These are phyloP conservation scores for Helicolenus hilgendorfi DNA, from an alignment of 2,797 vertebrate genomes.

Conservation along the genomic window DNA sequence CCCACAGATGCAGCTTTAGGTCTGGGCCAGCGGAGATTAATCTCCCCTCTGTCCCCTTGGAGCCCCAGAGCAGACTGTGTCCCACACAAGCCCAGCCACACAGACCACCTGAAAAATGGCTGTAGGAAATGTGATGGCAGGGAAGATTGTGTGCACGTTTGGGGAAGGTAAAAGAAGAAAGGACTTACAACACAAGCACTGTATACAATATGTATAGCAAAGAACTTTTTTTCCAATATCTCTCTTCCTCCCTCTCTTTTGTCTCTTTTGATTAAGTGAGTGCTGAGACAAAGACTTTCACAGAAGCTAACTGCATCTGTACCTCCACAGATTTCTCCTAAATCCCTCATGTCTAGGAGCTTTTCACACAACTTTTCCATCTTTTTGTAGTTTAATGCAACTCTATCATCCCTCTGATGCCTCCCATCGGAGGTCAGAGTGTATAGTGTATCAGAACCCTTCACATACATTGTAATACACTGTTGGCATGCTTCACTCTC, in stretches of 20 bases:
- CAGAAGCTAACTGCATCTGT: constrained; percentile 1
- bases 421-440: constrained; percentile 16
- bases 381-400: constrained; percentile 10
- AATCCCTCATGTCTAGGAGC: constrained; percentile 27
- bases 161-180: neutral
- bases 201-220: neutral
- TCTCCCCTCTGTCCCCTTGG: constrained; percentile 56
- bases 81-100: constrained; percentile 17
- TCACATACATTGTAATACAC: constrained; percentile 4
- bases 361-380: constrained; percentile 3
- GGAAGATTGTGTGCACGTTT: neutral
- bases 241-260: neutral
- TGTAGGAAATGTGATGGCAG: constrained; percentile 8
- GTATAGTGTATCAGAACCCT: neutral
- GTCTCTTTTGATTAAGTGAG: constrained; percentile 23
- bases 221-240: neutral
- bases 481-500: constrained; percentile 1
- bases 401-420: constrained; percentile 20
- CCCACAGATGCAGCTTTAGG: constrained; percentile 63
- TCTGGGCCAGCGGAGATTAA: constrained; percentile 75
- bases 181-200: neutral
- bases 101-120: constrained; percentile 33
- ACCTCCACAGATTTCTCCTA: constrained; percentile 8
- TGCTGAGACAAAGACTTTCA: constrained; percentile 16
- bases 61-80: constrained; percentile 46